phyloP scores from a whole-genome alignment of 2,797 vertebrate genomes.

The Amphiprion clarkii region DNA sequence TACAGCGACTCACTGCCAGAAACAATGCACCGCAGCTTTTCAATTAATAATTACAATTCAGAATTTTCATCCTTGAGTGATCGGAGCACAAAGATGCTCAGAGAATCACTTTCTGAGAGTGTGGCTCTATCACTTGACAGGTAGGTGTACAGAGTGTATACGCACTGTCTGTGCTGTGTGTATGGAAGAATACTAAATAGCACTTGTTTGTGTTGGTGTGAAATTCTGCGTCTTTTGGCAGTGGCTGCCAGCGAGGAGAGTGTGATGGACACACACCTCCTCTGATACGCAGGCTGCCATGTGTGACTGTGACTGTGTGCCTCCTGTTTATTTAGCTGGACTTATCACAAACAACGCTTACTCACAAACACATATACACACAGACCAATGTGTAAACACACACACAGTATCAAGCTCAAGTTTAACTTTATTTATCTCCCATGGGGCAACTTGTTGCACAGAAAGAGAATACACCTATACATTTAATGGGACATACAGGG shows the following conservation, averaged over 20 bases:
- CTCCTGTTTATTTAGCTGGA: slow-evolving; percentile 65
- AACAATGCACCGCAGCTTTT: slow-evolving; percentile 20
- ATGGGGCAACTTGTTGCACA: not conserved
- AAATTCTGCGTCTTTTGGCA: slow-evolving; percentile 52
- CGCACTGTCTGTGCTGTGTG: slow-evolving; percentile 15
- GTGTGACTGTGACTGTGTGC: slow-evolving; percentile 66
- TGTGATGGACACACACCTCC: slow-evolving; percentile 67
- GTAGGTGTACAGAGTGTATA: slow-evolving; percentile 8
- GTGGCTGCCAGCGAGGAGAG: slow-evolving; percentile 38
- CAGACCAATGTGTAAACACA: slow-evolving; percentile 30
- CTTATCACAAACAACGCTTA: slow-evolving; percentile 71
- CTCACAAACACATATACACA: slow-evolving; percentile 43
- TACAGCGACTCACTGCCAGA: slow-evolving; percentile 13
- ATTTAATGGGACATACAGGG: not conserved
- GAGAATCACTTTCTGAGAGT: slow-evolving; percentile 21
- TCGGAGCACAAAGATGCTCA: slow-evolving; percentile 12
- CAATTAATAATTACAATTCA: slow-evolving; percentile 20
- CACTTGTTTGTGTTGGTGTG: slow-evolving; percentile 51
- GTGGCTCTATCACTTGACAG: slow-evolving; percentile 19
- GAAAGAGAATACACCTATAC: not conserved
- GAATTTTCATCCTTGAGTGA: slow-evolving; percentile 24
- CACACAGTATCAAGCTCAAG: not conserved
- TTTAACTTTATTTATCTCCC: slow-evolving; percentile 4
- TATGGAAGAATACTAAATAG: slow-evolving; percentile 44
- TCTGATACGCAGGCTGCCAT: slow-evolving; percentile 60